Conservation (phyloP, 2,797 vertebrate genomes). For the Botia almorhae region DNA sequence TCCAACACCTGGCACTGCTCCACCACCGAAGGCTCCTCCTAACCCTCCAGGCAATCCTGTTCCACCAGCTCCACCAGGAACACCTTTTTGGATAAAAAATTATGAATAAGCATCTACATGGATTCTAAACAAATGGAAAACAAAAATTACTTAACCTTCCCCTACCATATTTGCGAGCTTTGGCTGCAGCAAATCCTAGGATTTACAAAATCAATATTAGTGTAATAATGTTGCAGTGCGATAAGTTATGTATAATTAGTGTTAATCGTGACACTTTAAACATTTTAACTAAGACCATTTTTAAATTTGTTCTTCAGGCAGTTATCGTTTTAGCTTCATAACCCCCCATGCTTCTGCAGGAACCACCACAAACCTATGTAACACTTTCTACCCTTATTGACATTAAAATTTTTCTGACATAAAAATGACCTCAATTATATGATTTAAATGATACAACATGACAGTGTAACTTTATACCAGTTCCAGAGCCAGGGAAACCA, state of each 20-base stretch:
- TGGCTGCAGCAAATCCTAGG: conserved; percentile 73
- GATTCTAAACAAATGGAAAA: neutral
- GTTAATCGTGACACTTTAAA: neutral
- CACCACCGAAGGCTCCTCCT: conserved; percentile 51
- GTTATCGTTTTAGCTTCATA: no score
- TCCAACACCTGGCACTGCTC: conserved; percentile 47
- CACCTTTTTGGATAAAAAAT: conserved; percentile 49
- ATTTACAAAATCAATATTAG: conserved; percentile 16
- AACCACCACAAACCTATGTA: neutral
- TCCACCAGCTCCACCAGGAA: conserved; percentile 65
- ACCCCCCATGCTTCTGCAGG: neutral
- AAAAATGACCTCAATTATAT: neutral
- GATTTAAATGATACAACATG: neutral
- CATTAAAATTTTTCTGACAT: neutral
- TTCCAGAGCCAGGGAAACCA: conserved; percentile 29
- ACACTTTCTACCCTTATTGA: neutral
- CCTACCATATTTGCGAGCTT: conserved; percentile 77
- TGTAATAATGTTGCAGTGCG: neutral
- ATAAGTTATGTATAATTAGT: neutral
- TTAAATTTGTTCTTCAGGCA: no score
- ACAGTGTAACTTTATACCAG: neutral
- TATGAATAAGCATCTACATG: neutral
- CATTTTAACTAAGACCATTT: no score
- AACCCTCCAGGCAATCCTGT: conserved; percentile 62
- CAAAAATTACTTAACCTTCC: neutral